Evolutionary conservation across 2,888 invertebrate genomes (phyloP).

Genomic region (Leptinotarsa rubiginosa): DNA sequence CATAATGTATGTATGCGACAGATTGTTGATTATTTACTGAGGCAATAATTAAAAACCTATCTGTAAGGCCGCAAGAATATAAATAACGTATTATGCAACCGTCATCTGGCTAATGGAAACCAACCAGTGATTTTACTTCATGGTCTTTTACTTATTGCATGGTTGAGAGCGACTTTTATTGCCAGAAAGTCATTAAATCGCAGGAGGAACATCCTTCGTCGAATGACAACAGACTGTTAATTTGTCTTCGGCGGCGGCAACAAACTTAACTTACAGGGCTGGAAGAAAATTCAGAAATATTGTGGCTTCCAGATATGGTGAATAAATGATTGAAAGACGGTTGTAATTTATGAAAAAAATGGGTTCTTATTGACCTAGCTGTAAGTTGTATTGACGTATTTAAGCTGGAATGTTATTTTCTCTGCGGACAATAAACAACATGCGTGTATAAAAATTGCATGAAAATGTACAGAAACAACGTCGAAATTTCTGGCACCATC

Average conservation of each 20-base stretch:
- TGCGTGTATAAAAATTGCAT: too few species aligned
- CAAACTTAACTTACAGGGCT: background rate
- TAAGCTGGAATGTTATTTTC: too few species aligned
- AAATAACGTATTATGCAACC: conserved; percentile 43
- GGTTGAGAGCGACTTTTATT: conserved; percentile 8
- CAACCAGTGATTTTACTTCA: conserved; percentile 13
- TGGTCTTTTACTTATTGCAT: conserved; percentile 11
- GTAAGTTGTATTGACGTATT: too few species aligned
- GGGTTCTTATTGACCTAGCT: too few species aligned
- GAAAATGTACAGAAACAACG: too few species aligned
- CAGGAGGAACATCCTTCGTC: conserved; percentile 1
- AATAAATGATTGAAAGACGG: background rate
- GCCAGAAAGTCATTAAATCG: conserved; percentile 11
- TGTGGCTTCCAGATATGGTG: background rate
- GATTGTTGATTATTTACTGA: conserved; percentile 41
- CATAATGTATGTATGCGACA: conserved; percentile 41
- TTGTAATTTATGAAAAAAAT: too few species aligned
- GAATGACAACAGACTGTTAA: conserved; percentile 14
- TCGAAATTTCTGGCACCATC: too few species aligned
- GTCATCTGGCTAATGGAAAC: conserved; percentile 43
- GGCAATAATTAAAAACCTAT: conserved; percentile 46
- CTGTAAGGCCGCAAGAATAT: conserved; percentile 41
- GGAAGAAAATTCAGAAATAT: background rate
- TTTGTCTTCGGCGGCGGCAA: background rate
- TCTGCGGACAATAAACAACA: too few species aligned